Evolutionary conservation across 2,888 invertebrate genomes (phyloP), one percentile per base, ranked within the genome.

Genomic region (Hyposoter dolosus): DNA sequence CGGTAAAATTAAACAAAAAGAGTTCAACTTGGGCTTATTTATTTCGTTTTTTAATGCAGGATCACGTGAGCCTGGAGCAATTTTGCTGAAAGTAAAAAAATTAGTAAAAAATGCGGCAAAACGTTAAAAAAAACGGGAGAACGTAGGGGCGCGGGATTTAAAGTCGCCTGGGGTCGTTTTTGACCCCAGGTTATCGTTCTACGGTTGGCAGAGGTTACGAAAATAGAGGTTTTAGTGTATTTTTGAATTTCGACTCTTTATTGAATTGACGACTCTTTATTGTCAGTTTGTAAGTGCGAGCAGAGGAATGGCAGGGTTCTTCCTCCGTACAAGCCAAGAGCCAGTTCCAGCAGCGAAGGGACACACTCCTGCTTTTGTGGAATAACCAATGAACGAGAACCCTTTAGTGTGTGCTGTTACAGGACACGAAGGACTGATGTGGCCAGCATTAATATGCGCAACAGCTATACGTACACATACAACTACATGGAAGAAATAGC

Each of bases 331-430:
- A 40, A 66, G 66, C 10, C 35, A 45, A 45, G 10, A 45, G 77
- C 19, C 10, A 53, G 43, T 19, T 68, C 40, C 9, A 28, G 23
- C 50, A n/a, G 50, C 76, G 83, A 65, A 56, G 68, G 80, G 80
- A 74, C 74, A 72, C 60, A 65, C 79, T 79, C 60, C 45, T 28
- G 19, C 15, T n/a, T n/a, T 40, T 7, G 40, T 40, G 60, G 83
- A 72, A 83, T 86, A 81, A 68, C 83, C 72, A 77, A 81, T 77
- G 72, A 80, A 72, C 56, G 65, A 56, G 77, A 71, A 76, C 76
- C 75, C 75, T 76, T 76, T 68, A 68, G n/a, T n/a, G n/a, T n/a
- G 45, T 81, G 65, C 47, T 72, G 71, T 65, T 80, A 76, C 76
- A 84, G 80, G 72, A 76, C 56, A 77, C 72, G 71, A 66, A 77